Evolutionary conservation across 2,888 invertebrate species (phyloP), one percentile per base, ranked within the genome.

Genomic region (Eurytoma californica): DNA sequence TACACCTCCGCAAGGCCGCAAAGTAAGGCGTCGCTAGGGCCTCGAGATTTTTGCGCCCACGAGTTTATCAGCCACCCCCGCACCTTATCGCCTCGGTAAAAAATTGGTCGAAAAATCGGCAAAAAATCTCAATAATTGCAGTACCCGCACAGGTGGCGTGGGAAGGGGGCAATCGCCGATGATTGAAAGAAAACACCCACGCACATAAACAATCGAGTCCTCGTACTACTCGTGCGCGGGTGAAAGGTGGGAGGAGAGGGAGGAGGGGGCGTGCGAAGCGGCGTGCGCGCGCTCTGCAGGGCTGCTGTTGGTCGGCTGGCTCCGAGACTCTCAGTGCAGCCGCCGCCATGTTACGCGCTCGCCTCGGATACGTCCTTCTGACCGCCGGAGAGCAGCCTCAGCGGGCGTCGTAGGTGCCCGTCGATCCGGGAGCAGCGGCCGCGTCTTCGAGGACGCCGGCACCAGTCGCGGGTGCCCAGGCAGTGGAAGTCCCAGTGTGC

Each of bases 321-420:
- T 39, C 39, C 39, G 39, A 39, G 39, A 39, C 58, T 20, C 72
- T 4, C 49, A 18, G 30, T 5, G 61, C 67, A 66, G 51, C 58
- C 57, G 80, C 55, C 74, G 75, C 76, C 72, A 80, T 79, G 55
- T 79, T 79, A 65, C 69, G 63, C 67, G 61, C 55, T 28, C 55
- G 47, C 28, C 55, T 55, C 67, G 20, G 4, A 47, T 53, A n/a
- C 57, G 53, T 9, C 49, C 30, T 20, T 51, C 66, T 24, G 53
- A 51, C 16, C 30, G 39, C 61, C 61, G 61, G 61, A 28, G 61
- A 61, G 61, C 28, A 39, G 39, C 39, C 39, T 9, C 39, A 39
- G 9, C 39, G 39, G 39, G 7, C 39, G 39, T 39, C 39, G 39
- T 39, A 39, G 39, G 39, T 39, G 39, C 9, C 39, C 39, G 39